phyloP scores from a whole-genome alignment of 2,888 invertebrate species.

The Ochropacha duplaris region DNA sequence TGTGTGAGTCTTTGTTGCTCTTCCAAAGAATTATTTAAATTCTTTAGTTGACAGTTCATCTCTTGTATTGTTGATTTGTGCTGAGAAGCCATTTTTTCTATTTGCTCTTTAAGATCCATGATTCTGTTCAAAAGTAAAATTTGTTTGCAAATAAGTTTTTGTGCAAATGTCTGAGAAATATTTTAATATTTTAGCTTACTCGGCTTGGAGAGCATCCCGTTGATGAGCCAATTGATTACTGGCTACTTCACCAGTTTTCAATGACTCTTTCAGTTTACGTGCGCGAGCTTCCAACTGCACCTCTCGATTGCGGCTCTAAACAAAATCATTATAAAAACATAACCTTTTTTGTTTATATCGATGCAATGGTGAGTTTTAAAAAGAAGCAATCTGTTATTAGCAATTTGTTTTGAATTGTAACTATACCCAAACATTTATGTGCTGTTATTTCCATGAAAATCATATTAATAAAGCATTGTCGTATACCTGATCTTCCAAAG shows the following conservation, averaged over 20 bases:
- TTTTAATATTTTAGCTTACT: conserved; percentile 46
- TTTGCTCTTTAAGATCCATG: conserved; percentile 57
- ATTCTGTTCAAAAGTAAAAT: conserved; percentile 40
- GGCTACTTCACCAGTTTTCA: conserved; percentile 71
- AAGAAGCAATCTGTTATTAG: too few species aligned
- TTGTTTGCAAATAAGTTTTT: neutral
- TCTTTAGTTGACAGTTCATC: conserved; percentile 56
- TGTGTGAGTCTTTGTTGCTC: conserved; percentile 43
- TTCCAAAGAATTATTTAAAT: conserved; percentile 46
- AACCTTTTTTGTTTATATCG: too few species aligned
- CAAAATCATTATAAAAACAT: conserved; percentile 4
- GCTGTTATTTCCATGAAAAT: too few species aligned
- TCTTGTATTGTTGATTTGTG: conserved; percentile 55
- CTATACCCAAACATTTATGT: too few species aligned
- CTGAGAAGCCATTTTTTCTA: conserved; percentile 51
- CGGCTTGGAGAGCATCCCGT: conserved; percentile 58
- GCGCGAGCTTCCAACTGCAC: conserved; percentile 71
- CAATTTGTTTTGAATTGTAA: too few species aligned
- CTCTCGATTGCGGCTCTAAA: conserved; percentile 72
- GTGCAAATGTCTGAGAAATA: neutral
- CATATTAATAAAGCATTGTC: too few species aligned
- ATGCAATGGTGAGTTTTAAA: too few species aligned
- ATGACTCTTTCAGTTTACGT: conserved; percentile 69
- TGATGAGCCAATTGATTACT: conserved; percentile 64
- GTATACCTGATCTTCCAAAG: conserved; percentile 76